Conservation (phyloP, 2,113 vertebrate genomes). For the Heptranchias perlo region DNA sequence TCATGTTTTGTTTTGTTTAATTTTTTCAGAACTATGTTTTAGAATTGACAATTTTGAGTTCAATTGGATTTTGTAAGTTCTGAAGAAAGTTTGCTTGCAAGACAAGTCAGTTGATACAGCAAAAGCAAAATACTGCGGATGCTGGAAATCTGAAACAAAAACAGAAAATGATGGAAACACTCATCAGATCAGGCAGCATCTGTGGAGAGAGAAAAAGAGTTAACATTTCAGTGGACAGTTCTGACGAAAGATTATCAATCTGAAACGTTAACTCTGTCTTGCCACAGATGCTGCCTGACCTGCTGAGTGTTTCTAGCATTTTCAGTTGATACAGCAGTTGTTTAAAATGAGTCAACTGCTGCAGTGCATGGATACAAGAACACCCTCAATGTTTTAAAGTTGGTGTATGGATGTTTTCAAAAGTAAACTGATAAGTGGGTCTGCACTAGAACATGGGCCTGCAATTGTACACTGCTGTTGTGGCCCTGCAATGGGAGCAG, state of each 20-base stretch:
- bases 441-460: neutral
- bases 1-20: slow-evolving; percentile 5
- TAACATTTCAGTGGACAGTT: too few relatives aligned
- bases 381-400: neutral
- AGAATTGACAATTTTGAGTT: neutral
- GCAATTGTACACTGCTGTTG: neutral
- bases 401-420: neutral
- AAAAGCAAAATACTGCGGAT: too few relatives aligned
- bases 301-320: too few relatives aligned
- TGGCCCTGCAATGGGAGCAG: neutral
- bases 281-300: too few relatives aligned
- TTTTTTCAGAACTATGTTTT: neutral
- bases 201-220: too few relatives aligned
- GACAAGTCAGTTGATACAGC: neutral
- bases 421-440: neutral
- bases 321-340: neutral
- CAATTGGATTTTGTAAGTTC: neutral
- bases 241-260: too few relatives aligned
- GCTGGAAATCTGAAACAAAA: too few relatives aligned
- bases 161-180: too few relatives aligned
- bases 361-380: neutral
- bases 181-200: too few relatives aligned
- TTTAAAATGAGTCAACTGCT: neutral
- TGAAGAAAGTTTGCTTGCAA: slow-evolving; percentile 3
- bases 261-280: too few relatives aligned